Evolutionary conservation across 2,113 vertebrate genomes (phyloP), one percentile per base, ranked within the genome.

Genomic region (Coreoperca whiteheadi): DNA sequence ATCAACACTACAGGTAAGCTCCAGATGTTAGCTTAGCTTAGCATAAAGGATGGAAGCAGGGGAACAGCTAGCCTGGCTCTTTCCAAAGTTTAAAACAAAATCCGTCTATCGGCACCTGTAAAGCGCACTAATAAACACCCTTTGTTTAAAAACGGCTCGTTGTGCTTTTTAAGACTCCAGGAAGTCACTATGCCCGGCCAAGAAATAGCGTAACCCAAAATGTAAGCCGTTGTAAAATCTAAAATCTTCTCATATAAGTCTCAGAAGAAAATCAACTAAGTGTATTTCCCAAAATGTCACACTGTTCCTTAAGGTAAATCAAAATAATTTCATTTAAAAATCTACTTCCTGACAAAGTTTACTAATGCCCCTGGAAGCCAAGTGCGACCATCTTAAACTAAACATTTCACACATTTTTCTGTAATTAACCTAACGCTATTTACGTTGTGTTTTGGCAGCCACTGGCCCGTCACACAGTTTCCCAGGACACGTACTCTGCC

Each of bases 401-500:
- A 69, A 64, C 16, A 18, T 68, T 14, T 50, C 21, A 61, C 21
- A 23, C 8, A 30, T 50, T 70, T 53, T 32, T 30, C 10, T 67
- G 25, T 28, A 50, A 71, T 32, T 15, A 28, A 32, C 8, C 30
- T 81, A 43, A 81, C 18, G 11, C 11, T 51, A 23, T 68, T 41
- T 21, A 20, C 39, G 20, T 68, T 75, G 11, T 87, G 9, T 81
- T 50, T 84, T 70, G 25, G 3, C 48, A 95, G 95, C 0, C 0
- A 0, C 91, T 95, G 66, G 94, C 80, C 32, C 9, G 0, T 0
- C 41, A 61, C 20, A 93, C 87, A 5, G 88, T 79, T 8, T 8
- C 69, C 12, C 11, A 53, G 2, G 94, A 79, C 0, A 41, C 81
- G 0, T 95, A 95, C 64, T 88, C 91, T 0, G 1, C 37, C 0